These are phyloP conservation scores for Bellardia pandia DNA, from an alignment of 2,888 invertebrate species.

Conservation along the genomic window DNA sequence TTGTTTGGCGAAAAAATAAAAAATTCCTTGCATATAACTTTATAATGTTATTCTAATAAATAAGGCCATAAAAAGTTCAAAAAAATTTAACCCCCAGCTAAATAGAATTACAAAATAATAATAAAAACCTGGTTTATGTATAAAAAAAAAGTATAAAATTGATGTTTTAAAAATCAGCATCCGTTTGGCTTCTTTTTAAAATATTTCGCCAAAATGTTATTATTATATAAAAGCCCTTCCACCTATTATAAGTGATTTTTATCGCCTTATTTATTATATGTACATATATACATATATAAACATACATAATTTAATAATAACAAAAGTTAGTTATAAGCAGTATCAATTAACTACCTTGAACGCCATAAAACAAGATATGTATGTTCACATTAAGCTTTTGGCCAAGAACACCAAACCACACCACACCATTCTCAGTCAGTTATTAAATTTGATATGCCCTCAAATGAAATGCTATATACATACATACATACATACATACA, in stretches of 20 bases:
- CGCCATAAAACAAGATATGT: constrained; percentile 38
- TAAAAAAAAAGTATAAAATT: constrained; percentile 41
- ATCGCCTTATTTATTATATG: constrained; percentile 8
- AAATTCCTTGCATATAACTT: neutral
- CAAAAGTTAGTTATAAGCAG: constrained; percentile 1
- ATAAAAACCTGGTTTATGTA: constrained; percentile 15
- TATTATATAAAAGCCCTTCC: neutral
- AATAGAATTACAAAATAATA: neutral
- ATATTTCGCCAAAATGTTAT: neutral
- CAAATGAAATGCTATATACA: constrained; percentile 36
- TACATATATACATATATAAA: neutral
- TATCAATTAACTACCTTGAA: constrained; percentile 59
- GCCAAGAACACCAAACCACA: constrained; percentile 31
- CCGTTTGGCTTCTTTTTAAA: neutral
- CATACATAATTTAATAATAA: constrained; percentile 48
- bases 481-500: constrained; percentile 31
- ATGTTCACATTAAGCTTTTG: constrained; percentile 33
- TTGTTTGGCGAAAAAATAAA: neutral
- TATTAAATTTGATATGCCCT: constrained; percentile 41
- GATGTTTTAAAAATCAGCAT: constrained; percentile 15
- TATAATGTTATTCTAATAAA: constrained; percentile 22
- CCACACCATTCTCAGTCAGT: neutral
- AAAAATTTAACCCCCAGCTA: neutral
- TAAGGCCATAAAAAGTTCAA: neutral
- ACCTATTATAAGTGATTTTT: constrained; percentile 32